phyloP scores from a whole-genome alignment of 2,113 vertebrate species.

The Oncorhynchus gorbuscha region DNA sequence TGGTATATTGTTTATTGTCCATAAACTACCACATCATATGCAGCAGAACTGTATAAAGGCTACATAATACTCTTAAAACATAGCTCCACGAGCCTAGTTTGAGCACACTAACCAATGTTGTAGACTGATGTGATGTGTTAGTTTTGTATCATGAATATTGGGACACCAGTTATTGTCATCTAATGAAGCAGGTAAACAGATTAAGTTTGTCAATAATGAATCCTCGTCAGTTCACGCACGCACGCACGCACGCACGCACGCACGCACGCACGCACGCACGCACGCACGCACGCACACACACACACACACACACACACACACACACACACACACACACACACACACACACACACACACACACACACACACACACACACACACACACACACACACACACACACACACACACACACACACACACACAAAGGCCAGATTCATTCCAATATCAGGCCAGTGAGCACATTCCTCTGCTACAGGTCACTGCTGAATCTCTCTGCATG shows the following conservation, averaged over 20 bases:
- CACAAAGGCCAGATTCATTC: not conserved
- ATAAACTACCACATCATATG: not conserved
- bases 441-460: not conserved
- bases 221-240: conserved; percentile 19
- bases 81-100: not conserved
- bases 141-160: conserved; percentile 3
- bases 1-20: not conserved
- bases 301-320: too few relatives aligned
- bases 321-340: too few relatives aligned
- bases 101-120: not conserved
- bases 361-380: not conserved
- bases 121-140: not conserved
- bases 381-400: not conserved
- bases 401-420: not conserved
- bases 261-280: too few relatives aligned
- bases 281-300: too few relatives aligned
- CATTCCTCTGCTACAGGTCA: not conserved
- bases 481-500: not conserved
- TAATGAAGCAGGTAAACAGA: conserved; percentile 50
- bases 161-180: too few relatives aligned
- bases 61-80: not conserved
- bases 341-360: not conserved
- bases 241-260: too few relatives aligned
- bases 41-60: not conserved
- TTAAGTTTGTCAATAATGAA: conserved; percentile 46